Conservation (phyloP, 1,140 invertebrate species). For the Anadara kagoshimensis region DNA sequence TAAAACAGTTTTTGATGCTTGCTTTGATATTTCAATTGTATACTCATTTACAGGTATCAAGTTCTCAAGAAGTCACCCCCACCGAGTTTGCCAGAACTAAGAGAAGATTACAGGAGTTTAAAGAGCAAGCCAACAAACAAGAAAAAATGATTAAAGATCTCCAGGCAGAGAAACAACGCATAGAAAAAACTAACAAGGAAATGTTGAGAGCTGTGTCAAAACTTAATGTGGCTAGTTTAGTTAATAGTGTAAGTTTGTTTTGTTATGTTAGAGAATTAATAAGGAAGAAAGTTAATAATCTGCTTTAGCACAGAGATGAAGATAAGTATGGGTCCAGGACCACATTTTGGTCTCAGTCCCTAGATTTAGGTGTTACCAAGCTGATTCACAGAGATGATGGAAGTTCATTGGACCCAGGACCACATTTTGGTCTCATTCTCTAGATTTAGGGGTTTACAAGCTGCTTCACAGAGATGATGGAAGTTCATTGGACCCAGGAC, state of each 20-base stretch:
- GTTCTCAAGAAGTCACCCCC: conserved; percentile 20
- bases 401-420: too few relatives aligned
- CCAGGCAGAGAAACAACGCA: conserved; percentile 46
- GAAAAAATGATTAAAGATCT: conserved; percentile 57
- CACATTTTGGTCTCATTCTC: too few relatives aligned
- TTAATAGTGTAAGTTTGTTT: conserved; percentile 34
- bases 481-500: too few relatives aligned
- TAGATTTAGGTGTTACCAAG: too few relatives aligned
- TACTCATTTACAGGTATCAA: conserved; percentile 26
- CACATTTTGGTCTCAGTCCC: not conserved
- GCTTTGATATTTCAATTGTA: not conserved
- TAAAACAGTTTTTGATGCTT: not conserved
- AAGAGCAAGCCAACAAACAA: conserved; percentile 50
- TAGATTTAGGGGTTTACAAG: too few relatives aligned
- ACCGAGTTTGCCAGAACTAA: conserved; percentile 30
- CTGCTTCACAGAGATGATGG: too few relatives aligned
- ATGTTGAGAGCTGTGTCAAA: conserved; percentile 43
- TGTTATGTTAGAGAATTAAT: not conserved
- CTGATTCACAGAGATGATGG: too few relatives aligned
- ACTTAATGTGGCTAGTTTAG: conserved; percentile 28
- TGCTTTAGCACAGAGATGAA: not conserved
- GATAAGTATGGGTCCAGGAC: too few relatives aligned
- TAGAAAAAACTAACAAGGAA: conserved; percentile 45
- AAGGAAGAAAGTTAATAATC: not conserved
- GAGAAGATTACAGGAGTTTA: conserved; percentile 45